Base-by-base conservation (phyloP, 2,888 invertebrate genomes). In the Oscheius onirici region DNA sequence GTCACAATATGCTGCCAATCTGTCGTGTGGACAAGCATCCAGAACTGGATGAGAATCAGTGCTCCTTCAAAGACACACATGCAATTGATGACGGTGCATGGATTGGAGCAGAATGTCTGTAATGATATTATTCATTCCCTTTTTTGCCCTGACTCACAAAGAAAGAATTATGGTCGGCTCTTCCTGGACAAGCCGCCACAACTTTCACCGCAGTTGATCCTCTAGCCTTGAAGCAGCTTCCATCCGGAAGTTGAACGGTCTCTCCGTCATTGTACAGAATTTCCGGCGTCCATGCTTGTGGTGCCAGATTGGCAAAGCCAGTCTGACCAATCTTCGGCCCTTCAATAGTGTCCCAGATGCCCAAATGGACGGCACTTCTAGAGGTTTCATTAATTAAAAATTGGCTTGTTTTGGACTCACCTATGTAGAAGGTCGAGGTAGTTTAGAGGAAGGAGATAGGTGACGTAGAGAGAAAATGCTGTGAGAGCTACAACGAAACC, bases 1-100 rank as follows among this genome's bases (percentile, higher is more conserved):
- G 95, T 93, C 57, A 96, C 88, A 73, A 95, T 92, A 88, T 94
- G 93, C 89, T 95, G 94, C 97, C 97, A 97, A 82, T 95, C 93
- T 46, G 92, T 91, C 17, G 93, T 92, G 77, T 93, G 91, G 82
- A 93, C 91, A 13, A 97, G 89, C 41, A 94, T 90, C 66, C 92
- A 91, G 72, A 97, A 90, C 89, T 95, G 94, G 34, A 78, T 72
- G 26, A 79, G 75, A 17, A 87, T 85, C 28, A 88, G 74, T 8
- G 71, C 55, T 24, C 73, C 75, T 69, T 88, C 83, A 73, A 93
- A 90, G 0, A 92, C 88, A 57, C 96, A 92, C 55, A 91, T 84
- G 6, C 88, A 76, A 73, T 89, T 86, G 43, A 90, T 88, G 20
- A 94, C 88, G 20, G 92, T 91, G 28, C 95, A 90, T 65, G 96